Evolutionary conservation across 2,888 invertebrate species (phyloP).

Genomic region (Unio pictorum): DNA sequence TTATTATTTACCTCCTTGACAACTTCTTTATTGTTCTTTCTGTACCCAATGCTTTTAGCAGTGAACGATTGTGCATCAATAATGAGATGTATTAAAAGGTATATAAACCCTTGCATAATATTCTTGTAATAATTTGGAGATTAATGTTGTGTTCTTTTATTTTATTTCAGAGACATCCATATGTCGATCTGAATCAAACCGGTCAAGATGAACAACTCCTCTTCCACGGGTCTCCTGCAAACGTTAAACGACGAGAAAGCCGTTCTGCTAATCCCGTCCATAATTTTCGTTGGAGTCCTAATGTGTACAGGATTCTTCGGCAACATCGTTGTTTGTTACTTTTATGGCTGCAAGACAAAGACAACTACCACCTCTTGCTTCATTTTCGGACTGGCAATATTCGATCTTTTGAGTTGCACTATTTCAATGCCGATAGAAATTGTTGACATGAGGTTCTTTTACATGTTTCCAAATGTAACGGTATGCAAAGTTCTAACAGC

Average conservation of each 20-base stretch:
- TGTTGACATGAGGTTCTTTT: conserved; percentile 46
- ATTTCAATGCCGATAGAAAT: conserved; percentile 55
- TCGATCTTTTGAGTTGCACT: conserved; percentile 44
- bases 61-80: too few relatives aligned
- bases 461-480: conserved; percentile 35
- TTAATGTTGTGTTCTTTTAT: too few relatives aligned
- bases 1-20: too few relatives aligned
- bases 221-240: conserved; percentile 2
- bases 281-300: conserved; percentile 37
- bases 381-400: conserved; percentile 45
- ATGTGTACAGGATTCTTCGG: conserved; percentile 47
- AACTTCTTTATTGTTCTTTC: too few relatives aligned
- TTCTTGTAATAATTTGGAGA: too few relatives aligned
- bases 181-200: too few relatives aligned
- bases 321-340: conserved; percentile 45
- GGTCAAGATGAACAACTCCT: too few relatives aligned
- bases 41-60: too few relatives aligned
- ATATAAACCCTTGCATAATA: too few relatives aligned
- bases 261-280: conserved; percentile 40
- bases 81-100: too few relatives aligned
- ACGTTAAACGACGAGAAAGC: conserved; percentile 38
- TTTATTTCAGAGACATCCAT: too few relatives aligned
- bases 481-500: conserved; percentile 46
- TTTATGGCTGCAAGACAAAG: conserved; percentile 43
- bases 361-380: conserved; percentile 44